Base-by-base conservation (phyloP, 2,888 invertebrate species). In the Atrina japonica region DNA sequence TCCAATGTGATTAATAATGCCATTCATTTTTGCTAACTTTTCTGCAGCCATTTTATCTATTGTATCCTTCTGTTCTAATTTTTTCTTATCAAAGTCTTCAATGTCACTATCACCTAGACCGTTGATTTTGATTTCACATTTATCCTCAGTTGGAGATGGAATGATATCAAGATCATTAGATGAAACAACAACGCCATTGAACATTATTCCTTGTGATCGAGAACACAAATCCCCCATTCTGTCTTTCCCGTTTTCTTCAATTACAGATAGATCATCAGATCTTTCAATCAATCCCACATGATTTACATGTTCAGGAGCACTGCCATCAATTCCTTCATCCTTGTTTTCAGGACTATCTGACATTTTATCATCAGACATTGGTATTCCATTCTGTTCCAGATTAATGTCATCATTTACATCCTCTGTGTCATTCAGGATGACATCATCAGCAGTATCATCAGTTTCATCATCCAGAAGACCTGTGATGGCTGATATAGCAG, bases 1-100 rank as follows among this genome's bases (percentile, higher is more conserved):
- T 16, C 58, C 58, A 23, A 66, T 65, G 73, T 84, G 84, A 74
- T 83, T 81, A 27, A 79, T 72, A 67, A 85, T 72, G 49, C 85
- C 85, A 74, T 85, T 85, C 56, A 85, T 73, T 68, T 76, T 81
- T 25, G 71, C 55, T 25, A 78, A 45, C 67, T 80, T 79, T 53
- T 82, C 80, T 21, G 47, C 21, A 29, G 58, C 45, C 9, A 66
- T 16, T 25, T 66, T 66, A 40, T 58, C 49, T 23, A 66, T 49
- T 11, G 43, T 25, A 25, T 50, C 49, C 49, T 45, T 58, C 16
- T 30, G 29, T 35, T 35, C 35, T 7, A 11, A 35, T 35, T 35
- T 35, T 30, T 58, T 27, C 25, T 25, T 58, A 35, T 49, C 25
- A 41, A 40, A 29, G 16, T 58, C 58, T 27, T 58, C 66, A 14